A percentile compares a stretch with the other conserved stretches of the same genome.
Evolutionary conservation across 2,888 invertebrate genomes (phyloP).

Genomic region (Drosophila hamatofila): DNA sequence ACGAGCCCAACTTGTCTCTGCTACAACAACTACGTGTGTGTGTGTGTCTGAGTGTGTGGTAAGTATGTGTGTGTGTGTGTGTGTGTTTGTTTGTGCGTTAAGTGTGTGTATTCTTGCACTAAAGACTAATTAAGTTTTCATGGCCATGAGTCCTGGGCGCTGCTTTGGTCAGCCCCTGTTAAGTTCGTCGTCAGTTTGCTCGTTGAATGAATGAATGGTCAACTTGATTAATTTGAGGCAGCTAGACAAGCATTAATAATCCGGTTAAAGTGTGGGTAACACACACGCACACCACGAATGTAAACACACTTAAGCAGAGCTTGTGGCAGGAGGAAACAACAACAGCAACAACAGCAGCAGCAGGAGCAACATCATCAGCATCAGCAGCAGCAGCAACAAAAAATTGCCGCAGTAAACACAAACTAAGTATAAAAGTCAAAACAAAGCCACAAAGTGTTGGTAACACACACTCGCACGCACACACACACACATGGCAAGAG

Average conservation of each 20-base stretch:
- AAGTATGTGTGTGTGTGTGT: slow-evolving; percentile 15
- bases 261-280: slow-evolving; percentile 76
- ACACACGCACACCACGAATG: slow-evolving; percentile 44
- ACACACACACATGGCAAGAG: slow-evolving; percentile 13
- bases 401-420: slow-evolving; percentile 71
- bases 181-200: slow-evolving; percentile 58
- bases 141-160: slow-evolving; percentile 55
- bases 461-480: slow-evolving; percentile 38
- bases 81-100: slow-evolving; percentile 29
- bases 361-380: slow-evolving; percentile 19
- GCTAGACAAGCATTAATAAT: slow-evolving; percentile 81
- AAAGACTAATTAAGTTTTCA: slow-evolving; percentile 81
- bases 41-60: slow-evolving; percentile 3
- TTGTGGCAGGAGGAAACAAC: slow-evolving; percentile 62
- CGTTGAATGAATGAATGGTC: slow-evolving; percentile 78
- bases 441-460: slow-evolving; percentile 80
- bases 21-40: neutral
- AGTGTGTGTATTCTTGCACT: slow-evolving; percentile 67
- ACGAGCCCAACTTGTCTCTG: slow-evolving; percentile 14
- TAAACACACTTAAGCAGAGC: slow-evolving; percentile 78
- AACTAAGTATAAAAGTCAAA: slow-evolving; percentile 80
- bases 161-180: slow-evolving; percentile 38
- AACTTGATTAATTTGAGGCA: slow-evolving; percentile 80
- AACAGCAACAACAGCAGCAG: slow-evolving; percentile 8
- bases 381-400: slow-evolving; percentile 40